phyloP scores from a whole-genome alignment of 1,140 invertebrate species.

The Antheraea mylitta region DNA sequence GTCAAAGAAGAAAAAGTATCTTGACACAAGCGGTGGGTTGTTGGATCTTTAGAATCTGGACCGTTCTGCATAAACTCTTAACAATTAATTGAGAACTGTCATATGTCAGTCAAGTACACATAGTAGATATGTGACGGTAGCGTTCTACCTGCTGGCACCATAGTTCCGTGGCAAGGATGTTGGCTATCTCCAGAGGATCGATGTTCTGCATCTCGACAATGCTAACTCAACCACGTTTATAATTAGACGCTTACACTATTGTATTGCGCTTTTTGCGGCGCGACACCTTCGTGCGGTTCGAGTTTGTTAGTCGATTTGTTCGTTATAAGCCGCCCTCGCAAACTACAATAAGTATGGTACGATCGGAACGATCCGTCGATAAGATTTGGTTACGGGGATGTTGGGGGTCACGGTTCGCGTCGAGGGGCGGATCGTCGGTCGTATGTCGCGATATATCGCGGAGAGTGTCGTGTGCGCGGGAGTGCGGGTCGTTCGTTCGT shows the following conservation, averaged over 20 bases:
- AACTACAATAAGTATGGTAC: slow-evolving; percentile 39
- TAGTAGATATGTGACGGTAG: background rate
- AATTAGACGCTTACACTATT: slow-evolving; percentile 77
- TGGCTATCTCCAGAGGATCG: slow-evolving; percentile 89
- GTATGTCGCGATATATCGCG: slow-evolving; percentile 49
- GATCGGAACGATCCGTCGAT: slow-evolving; percentile 37
- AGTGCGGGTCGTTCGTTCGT: slow-evolving; percentile 76
- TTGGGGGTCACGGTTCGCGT: slow-evolving; percentile 17
- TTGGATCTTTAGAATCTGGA: slow-evolving; percentile 2
- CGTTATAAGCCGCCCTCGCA: slow-evolving; percentile 74
- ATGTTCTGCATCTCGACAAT: slow-evolving; percentile 77
- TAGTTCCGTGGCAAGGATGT: slow-evolving; percentile 88
- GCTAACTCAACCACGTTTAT: slow-evolving; percentile 67
- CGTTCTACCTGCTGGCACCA: slow-evolving; percentile 85
- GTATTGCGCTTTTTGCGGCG: slow-evolving; percentile 76
- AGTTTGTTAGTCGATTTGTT: slow-evolving; percentile 76
- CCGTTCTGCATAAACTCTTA: background rate
- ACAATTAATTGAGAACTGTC: background rate
- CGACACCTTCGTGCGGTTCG: slow-evolving; percentile 73
- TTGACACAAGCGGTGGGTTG: background rate
- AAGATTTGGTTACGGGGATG: slow-evolving; percentile 10
- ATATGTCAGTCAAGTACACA: background rate
- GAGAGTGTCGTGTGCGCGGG: slow-evolving; percentile 54
- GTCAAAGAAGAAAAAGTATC: background rate
- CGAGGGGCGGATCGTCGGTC: slow-evolving; percentile 48